Conservation (phyloP, 2,888 invertebrate genomes). For the Tenthredo distinguenda region DNA sequence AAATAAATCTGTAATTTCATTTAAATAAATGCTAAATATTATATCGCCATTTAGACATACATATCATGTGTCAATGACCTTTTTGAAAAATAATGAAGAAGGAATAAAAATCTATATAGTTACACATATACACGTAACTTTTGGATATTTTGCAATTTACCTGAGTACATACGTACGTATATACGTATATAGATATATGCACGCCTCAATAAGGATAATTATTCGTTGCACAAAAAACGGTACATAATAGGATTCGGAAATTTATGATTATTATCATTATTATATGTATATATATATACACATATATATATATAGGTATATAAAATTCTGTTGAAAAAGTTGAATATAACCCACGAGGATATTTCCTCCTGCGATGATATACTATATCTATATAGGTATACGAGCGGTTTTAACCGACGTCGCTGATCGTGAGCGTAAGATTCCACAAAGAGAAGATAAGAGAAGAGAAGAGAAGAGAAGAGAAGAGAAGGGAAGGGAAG, state of each 20-base stretch:
- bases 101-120: neutral
- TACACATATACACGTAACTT: neutral
- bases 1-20: slow-evolving; percentile 10
- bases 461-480: neutral
- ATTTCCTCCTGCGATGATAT: neutral
- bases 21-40: slow-evolving; percentile 16
- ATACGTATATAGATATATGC: no score
- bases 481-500: neutral
- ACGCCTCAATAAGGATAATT: neutral
- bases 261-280: neutral
- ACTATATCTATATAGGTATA: neutral
- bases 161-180: neutral
- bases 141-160: neutral
- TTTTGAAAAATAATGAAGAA: neutral
- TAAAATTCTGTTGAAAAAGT: neutral
- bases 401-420: neutral
- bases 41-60: neutral
- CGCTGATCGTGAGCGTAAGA: neutral
- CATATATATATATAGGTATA: neutral
- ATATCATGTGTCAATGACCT: slow-evolving; percentile 8
- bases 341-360: neutral
- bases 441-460: slow-evolving; percentile 20
- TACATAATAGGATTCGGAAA: neutral
- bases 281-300: no score
- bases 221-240: neutral